Conservation (phyloP, 2,888 invertebrate species). For the Cremastinae sp. region DNA sequence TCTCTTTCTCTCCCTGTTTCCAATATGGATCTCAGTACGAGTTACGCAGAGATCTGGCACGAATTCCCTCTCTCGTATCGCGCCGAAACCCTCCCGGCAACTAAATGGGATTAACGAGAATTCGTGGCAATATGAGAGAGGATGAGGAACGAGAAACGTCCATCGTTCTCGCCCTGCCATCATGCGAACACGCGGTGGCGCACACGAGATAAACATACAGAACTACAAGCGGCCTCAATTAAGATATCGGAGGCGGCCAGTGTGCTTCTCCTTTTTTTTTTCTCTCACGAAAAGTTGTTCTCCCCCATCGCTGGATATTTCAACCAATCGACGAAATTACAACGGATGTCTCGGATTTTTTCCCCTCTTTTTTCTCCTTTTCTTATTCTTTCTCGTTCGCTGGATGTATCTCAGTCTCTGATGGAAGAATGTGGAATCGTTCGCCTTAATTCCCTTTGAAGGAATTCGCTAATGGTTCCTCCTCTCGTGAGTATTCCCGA, state of each 20-base stretch:
- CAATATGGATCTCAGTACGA: constrained; percentile 30
- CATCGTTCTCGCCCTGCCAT: constrained; percentile 60
- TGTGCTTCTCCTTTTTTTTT: constrained; percentile 67
- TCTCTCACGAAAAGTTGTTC: constrained; percentile 68
- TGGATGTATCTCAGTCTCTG: constrained; percentile 35
- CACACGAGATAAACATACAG: constrained; percentile 16
- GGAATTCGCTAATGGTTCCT: constrained; percentile 45
- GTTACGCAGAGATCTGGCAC: constrained; percentile 44
- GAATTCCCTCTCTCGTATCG: constrained; percentile 36
- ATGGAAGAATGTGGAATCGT: not conserved
- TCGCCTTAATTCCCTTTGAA: constrained; percentile 32
- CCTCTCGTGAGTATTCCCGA: constrained; percentile 16
- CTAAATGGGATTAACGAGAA: constrained; percentile 62
- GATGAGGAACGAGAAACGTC: constrained; percentile 40
- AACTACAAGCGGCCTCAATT: constrained; percentile 72
- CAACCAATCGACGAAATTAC: constrained; percentile 74
- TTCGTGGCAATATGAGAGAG: constrained; percentile 47
- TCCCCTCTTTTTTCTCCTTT: constrained; percentile 25
- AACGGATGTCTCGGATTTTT: constrained; percentile 48
- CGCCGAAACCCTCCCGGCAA: constrained; percentile 45
- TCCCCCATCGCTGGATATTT: constrained; percentile 24
- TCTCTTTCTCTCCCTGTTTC: constrained; percentile 12
- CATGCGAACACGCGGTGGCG: constrained; percentile 55
- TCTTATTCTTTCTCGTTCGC: constrained; percentile 40
- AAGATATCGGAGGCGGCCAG: constrained; percentile 72